Evolutionary conservation across 2,888 invertebrate species (phyloP).

Genomic region (Diabrotica balteata): DNA sequence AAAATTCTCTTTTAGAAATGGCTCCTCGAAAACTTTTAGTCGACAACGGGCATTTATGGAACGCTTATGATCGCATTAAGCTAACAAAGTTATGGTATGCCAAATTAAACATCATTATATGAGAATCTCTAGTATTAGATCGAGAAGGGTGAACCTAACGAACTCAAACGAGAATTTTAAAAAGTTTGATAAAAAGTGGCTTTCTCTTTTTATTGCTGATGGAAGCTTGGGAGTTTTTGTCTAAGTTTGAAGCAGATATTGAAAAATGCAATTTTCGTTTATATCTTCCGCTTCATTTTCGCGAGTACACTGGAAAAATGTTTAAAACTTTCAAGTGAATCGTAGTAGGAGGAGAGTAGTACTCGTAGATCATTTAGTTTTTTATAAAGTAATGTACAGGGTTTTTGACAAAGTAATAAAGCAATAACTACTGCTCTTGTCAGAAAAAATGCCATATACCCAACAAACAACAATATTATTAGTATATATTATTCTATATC

Average conservation of each 20-base stretch:
- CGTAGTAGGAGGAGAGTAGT: too few species aligned
- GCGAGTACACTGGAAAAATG: too few species aligned
- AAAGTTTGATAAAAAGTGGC: conserved; percentile 32
- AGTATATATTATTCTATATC: too few species aligned
- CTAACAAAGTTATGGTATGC: conserved; percentile 43
- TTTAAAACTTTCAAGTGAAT: too few species aligned
- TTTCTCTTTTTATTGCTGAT: not conserved
- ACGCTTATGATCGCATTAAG: conserved; percentile 37
- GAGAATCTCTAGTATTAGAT: conserved; percentile 39
- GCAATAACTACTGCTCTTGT: too few species aligned
- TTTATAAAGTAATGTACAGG: too few species aligned
- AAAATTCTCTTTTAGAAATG: conserved; percentile 18
- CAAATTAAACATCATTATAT: conserved; percentile 45
- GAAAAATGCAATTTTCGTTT: conserved; percentile 14
- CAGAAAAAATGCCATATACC: too few species aligned
- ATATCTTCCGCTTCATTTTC: too few species aligned
- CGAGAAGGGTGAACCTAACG: conserved; percentile 35
- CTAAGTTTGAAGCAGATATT: conserved; percentile 15
- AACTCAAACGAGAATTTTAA: conserved; percentile 37
- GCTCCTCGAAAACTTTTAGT: conserved; percentile 23
- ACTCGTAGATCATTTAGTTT: too few species aligned
- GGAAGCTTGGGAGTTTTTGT: not conserved
- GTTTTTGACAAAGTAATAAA: too few species aligned
- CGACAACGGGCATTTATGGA: conserved; percentile 30
- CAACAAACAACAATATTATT: too few species aligned